phyloP scores from a whole-genome alignment of 2,797 vertebrate genomes.

The Nothura maculosa region DNA sequence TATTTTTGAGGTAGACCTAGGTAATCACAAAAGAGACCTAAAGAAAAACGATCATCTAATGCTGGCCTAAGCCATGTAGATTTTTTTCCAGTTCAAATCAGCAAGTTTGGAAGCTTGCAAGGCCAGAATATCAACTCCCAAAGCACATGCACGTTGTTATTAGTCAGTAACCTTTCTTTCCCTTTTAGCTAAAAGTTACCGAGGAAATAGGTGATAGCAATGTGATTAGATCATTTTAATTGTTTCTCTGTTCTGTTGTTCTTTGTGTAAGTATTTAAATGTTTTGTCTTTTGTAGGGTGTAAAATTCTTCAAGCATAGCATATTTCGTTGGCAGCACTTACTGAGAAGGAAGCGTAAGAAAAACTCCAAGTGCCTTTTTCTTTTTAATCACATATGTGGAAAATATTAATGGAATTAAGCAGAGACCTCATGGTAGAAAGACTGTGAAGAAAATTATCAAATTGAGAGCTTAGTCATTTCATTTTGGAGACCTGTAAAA shows the following conservation, averaged over 20 bases:
- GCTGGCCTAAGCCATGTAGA: neutral
- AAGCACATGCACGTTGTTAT: neutral
- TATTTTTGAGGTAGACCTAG: neutral
- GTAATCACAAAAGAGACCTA: neutral
- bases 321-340: neutral
- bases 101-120: neutral
- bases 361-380: neutral
- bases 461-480: neutral
- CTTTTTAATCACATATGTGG: neutral
- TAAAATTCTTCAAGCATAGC: neutral
- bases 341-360: neutral
- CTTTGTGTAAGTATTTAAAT: neutral
- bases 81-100: neutral
- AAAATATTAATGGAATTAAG: neutral
- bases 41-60: neutral
- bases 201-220: neutral
- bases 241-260: neutral
- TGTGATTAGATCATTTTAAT: neutral
- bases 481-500: neutral
- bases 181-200: neutral
- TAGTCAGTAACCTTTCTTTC: neutral
- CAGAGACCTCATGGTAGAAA: neutral
- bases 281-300: too few relatives aligned
- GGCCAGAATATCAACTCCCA: neutral
- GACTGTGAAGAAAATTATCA: neutral